phyloP scores from a whole-genome alignment of 2,113 vertebrate genomes.

The Spea multiplicata region DNA sequence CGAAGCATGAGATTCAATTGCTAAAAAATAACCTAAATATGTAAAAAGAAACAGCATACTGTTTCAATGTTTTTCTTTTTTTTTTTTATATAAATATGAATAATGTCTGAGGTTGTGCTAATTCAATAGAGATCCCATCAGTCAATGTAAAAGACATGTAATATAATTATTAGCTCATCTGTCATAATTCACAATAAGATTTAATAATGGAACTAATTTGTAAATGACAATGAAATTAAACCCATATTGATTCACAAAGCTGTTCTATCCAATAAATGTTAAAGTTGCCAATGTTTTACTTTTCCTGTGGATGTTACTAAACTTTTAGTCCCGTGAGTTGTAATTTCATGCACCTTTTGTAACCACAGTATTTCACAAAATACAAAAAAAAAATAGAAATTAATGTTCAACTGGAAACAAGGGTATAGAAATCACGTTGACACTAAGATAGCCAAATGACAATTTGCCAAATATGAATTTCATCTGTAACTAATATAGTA shows the following conservation, averaged over 20 bases:
- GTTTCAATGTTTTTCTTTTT: too few relatives aligned
- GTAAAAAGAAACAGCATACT: too few relatives aligned
- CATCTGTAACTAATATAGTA: conserved; percentile 17
- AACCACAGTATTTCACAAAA: conserved; percentile 10
- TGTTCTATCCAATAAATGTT: conserved; percentile 16
- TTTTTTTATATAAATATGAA: too few relatives aligned
- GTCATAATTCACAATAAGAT: conserved; percentile 7
- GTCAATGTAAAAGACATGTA: too few relatives aligned
- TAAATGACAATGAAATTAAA: conserved; percentile 30
- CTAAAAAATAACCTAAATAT: too few relatives aligned
- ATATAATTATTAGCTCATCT: conserved; percentile 7
- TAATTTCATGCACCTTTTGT: conserved; percentile 20
- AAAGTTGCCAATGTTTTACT: conserved; percentile 23
- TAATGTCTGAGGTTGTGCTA: too few relatives aligned
- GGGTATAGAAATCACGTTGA: background rate
- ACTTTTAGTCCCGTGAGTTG: conserved; percentile 12
- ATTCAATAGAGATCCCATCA: too few relatives aligned
- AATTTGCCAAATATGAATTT: conserved; percentile 3
- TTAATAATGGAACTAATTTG: conserved; percentile 22
- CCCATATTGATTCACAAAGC: conserved; percentile 12
- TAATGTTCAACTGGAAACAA: background rate
- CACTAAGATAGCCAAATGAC: background rate
- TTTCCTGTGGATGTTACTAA: conserved; percentile 22
- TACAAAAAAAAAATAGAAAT: background rate
- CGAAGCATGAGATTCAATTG: too few relatives aligned